These are phyloP conservation scores for Morone chrysops DNA, from an alignment of 2,113 vertebrate species.

Conservation along the genomic window DNA sequence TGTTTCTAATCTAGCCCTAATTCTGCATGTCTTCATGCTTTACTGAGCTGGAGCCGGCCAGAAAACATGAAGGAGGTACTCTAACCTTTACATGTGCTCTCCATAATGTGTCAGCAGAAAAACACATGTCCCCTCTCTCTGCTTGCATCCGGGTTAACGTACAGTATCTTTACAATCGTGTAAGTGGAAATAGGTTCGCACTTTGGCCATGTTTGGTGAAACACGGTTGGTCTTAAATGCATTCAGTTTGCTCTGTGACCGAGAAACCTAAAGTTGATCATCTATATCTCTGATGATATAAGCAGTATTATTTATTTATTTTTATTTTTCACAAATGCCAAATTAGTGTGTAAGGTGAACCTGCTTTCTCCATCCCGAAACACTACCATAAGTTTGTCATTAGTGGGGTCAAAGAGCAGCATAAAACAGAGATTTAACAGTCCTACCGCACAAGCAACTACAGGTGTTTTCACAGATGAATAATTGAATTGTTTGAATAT, in stretches of 20 bases:
- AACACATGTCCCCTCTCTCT: slow-evolving; percentile 26
- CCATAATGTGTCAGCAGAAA: slow-evolving; percentile 54
- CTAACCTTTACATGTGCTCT: slow-evolving; percentile 52
- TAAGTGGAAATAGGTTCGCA: slow-evolving; percentile 21
- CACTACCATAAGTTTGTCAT: slow-evolving; percentile 10
- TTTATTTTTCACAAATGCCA: not conserved
- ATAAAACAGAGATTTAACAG: not conserved
- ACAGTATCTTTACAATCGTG: slow-evolving; percentile 12
- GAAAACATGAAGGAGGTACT: slow-evolving; percentile 52
- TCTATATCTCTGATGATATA: not conserved
- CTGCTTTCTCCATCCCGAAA: slow-evolving; percentile 2
- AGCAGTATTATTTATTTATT: slow-evolving; percentile 19
- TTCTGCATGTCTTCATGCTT: slow-evolving; percentile 73
- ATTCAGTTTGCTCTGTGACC: not conserved
- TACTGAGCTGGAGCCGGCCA: slow-evolving; percentile 44
- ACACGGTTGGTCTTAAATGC: not conserved
- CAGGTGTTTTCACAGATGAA: not conserved
- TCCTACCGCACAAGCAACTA: not conserved
- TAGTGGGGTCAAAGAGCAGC: not conserved
- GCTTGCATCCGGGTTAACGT: slow-evolving; percentile 9
- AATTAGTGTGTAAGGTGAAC: not conserved
- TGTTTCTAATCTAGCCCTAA: slow-evolving; percentile 78
- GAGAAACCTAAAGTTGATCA: slow-evolving; percentile 3
- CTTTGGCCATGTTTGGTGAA: slow-evolving; percentile 3
- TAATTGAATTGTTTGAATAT: not conserved